Evolutionary conservation across 1,140 invertebrate species (phyloP).

Genomic region (Habropoda laboriosa): DNA sequence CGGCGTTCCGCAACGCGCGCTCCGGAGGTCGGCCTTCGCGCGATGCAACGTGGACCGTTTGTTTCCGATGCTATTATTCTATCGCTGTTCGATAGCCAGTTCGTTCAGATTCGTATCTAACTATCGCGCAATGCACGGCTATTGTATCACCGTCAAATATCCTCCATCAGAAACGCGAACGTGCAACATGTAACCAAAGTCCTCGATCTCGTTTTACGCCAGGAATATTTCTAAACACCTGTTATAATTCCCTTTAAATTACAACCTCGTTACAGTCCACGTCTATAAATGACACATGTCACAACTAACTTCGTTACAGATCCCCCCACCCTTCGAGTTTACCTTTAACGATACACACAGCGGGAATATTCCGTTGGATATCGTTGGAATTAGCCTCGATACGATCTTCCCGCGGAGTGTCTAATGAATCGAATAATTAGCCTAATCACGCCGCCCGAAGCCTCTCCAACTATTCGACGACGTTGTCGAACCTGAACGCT

Average conservation of each 20-base stretch:
- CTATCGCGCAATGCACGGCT: conserved; percentile 29
- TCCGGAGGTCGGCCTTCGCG: conserved; percentile 58
- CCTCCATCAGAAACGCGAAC: conserved; percentile 11
- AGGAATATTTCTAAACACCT: conserved; percentile 8
- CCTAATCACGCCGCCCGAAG: not conserved
- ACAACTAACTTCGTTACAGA: not conserved
- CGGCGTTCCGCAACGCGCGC: conserved; percentile 61
- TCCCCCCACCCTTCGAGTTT: not conserved
- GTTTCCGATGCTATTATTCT: conserved; percentile 61
- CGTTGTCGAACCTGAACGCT: conserved; percentile 27
- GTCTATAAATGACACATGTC: not conserved
- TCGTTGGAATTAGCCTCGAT: conserved; percentile 51
- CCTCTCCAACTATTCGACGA: not conserved
- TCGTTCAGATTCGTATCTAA: conserved; percentile 38
- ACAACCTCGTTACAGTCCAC: not conserved
- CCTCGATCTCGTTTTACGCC: not conserved
- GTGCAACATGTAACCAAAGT: not conserved
- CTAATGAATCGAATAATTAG: conserved; percentile 54
- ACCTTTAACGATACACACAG: not conserved
- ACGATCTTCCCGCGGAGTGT: conserved; percentile 13
- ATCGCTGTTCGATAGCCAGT: conserved; percentile 42
- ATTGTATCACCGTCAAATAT: conserved; percentile 24
- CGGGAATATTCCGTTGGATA: conserved; percentile 39
- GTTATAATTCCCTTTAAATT: conserved; percentile 2
- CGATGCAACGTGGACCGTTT: conserved; percentile 56